phyloP scores from a whole-genome alignment of 2,113 vertebrate genomes.

The Ibidorhyncha struthersii region DNA sequence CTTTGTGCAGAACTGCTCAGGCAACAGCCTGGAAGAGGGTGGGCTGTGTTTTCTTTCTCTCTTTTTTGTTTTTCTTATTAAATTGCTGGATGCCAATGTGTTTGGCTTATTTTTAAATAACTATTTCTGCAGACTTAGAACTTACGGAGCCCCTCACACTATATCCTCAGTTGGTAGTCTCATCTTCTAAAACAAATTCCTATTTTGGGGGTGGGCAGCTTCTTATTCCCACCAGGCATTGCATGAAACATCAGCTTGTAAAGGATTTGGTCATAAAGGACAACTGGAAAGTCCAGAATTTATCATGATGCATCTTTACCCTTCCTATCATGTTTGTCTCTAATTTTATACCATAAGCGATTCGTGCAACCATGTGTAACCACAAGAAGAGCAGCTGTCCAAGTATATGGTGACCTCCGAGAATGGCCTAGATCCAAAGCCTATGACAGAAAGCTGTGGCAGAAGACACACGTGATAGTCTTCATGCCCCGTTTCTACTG shows the following conservation, averaged over 20 bases:
- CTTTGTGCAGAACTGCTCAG: slow-evolving; percentile 23
- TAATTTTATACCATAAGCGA: not conserved
- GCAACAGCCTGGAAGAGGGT: not conserved
- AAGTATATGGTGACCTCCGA: not conserved
- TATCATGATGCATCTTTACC: not conserved
- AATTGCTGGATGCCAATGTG: not conserved
- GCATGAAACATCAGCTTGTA: not conserved
- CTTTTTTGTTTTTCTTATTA: not conserved
- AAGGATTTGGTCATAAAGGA: not conserved
- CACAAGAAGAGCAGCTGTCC: slow-evolving; percentile 25
- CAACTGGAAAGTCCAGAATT: not conserved
- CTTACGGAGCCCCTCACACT: accelerated
- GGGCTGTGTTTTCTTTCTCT: not conserved
- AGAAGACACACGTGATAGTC: not conserved
- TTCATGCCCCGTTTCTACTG: not conserved
- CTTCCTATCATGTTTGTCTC: not conserved
- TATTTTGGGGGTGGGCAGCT: not conserved
- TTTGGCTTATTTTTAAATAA: not conserved
- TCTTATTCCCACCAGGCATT: not conserved
- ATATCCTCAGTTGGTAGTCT: not conserved
- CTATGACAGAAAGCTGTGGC: not conserved
- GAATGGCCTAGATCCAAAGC: not conserved
- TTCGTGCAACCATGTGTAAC: not conserved
- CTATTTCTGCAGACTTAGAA: not conserved
- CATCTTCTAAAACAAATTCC: not conserved